Base-by-base conservation (phyloP, 2,888 invertebrate genomes). In the Aphodius granarius region DNA sequence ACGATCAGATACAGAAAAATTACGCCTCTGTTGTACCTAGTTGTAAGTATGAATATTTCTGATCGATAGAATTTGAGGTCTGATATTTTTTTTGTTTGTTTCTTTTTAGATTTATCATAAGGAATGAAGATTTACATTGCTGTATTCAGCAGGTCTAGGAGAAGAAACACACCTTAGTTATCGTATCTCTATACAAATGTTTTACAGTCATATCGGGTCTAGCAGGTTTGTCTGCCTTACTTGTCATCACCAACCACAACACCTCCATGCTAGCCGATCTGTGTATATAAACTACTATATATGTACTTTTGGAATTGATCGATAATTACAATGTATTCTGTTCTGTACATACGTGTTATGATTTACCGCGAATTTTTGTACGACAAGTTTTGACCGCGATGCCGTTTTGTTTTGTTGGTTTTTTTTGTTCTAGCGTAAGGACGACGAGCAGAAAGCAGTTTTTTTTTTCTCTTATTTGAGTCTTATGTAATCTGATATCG, bases 1-100 rank as follows among this genome's bases (percentile, higher is more conserved):
- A 96, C 83, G 99, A 99, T 89, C 98, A 99, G 91, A 95, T 99
- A 85, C 95, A 95, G 86, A 94, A 91, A 88, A 91, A 92, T 84
- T 93, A 90, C 78, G 84, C 84, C 80, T 84, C 84, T 80, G 43
- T 43, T 43, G 84, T 85, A 79, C 87, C 88, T 80, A 88, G 87
- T 83, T 88, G 88, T 88, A 85, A 86, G 87, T 86, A 82, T 79
- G n/a, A n/a, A n/a, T 73, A 17, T 70, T 66, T 73, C 66, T 17
- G 15, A n/a, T 43, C 3, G 19, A 72, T 17, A 63, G 5, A 63
- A 16, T 70, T 74, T 68, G 18, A 68, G 16, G 19, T n/a, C 20
- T 68, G 19, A 68, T 15, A 18, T 43, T 62, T n/a, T 71, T n/a
- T n/a, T 62, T 75, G 76, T 74, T 70, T 77, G 75, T 75, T 80